Conservation (phyloP, 2,888 invertebrate genomes). For the Chrysotoxum bicinctum region DNA sequence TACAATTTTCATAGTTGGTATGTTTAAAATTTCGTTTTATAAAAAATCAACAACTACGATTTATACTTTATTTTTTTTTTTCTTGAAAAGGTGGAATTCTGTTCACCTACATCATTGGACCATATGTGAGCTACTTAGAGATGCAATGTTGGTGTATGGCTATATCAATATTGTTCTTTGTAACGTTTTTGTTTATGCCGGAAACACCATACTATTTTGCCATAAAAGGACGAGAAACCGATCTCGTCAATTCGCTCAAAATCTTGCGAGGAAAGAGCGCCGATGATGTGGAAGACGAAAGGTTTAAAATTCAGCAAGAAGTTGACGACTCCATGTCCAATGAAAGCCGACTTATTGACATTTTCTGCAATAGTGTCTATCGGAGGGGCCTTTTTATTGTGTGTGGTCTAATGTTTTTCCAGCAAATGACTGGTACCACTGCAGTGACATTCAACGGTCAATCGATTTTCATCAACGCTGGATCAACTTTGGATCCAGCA, state of each 20-base stretch:
- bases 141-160: conserved; percentile 86
- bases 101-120: conserved; percentile 88
- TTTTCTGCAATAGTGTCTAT: conserved; percentile 86
- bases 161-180: conserved; percentile 85
- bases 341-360: conserved; percentile 82
- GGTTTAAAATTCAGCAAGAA: conserved; percentile 84
- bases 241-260: conserved; percentile 86
- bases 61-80: background rate
- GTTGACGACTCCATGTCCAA: conserved; percentile 81
- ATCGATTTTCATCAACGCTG: conserved; percentile 87
- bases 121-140: conserved; percentile 85
- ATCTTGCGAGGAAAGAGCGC: conserved; percentile 85
- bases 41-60: background rate
- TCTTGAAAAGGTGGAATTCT: conserved; percentile 84
- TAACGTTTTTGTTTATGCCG: conserved; percentile 87
- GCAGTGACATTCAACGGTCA: conserved; percentile 91
- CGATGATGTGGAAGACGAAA: conserved; percentile 85
- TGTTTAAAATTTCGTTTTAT: background rate
- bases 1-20: conserved; percentile 86
- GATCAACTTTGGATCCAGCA: conserved; percentile 84
- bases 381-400: conserved; percentile 89
- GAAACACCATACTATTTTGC: conserved; percentile 90
- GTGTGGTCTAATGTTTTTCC: conserved; percentile 89
- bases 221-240: conserved; percentile 82
- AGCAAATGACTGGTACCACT: conserved; percentile 92